Evolutionary conservation across 2,113 vertebrate genomes (phyloP).

Genomic region (Etia nguti): DNA sequence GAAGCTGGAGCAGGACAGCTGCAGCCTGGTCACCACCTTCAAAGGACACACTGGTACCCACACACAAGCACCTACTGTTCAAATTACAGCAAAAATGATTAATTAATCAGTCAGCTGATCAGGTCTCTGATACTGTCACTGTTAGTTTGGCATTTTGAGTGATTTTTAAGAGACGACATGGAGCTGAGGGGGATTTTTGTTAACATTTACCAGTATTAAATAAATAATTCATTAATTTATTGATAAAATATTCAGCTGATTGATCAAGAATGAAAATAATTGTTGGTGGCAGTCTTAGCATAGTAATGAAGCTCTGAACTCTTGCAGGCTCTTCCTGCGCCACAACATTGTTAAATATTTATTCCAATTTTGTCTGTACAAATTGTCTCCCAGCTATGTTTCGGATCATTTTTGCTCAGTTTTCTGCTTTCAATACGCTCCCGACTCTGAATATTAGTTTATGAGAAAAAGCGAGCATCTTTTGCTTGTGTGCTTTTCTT

Average conservation of each 20-base stretch:
- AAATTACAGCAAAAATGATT: neutral
- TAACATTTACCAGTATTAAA: neutral
- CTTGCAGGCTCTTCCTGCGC: neutral
- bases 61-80: neutral
- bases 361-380: neutral
- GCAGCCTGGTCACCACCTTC: conserved; percentile 92
- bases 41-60: conserved; percentile 92
- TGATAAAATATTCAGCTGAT: neutral
- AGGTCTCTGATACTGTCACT: neutral
- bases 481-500: neutral
- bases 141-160: neutral
- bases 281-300: neutral
- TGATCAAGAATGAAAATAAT: neutral
- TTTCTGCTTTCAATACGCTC: neutral
- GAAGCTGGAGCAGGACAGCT: conserved; percentile 93
- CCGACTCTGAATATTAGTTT: neutral
- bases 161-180: neutral
- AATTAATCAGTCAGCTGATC: neutral
- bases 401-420: neutral
- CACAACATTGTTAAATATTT: neutral
- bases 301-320: neutral
- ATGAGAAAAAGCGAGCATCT: neutral
- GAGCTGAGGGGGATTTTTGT: neutral
- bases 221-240: neutral
- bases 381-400: neutral